A percentile compares a stretch with the other conserved stretches of the same genome.
These are phyloP conservation scores for Antennarius striatus DNA, from an alignment of 2,113 vertebrate genomes.

Conservation along the genomic window DNA sequence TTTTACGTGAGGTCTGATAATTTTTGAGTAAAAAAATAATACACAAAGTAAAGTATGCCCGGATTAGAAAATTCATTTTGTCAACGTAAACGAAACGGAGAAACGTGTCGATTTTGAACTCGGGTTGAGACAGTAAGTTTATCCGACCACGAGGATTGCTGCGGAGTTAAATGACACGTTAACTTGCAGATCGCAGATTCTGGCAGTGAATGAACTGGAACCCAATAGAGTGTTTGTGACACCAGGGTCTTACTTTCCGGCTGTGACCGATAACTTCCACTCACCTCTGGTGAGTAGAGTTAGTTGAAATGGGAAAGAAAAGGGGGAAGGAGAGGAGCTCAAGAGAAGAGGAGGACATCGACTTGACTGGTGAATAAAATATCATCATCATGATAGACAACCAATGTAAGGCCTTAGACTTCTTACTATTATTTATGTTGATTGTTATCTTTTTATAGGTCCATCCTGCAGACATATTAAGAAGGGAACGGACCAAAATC, in stretches of 20 bases:
- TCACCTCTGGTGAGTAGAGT: no score
- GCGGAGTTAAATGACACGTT: background rate
- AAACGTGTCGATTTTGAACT: conserved; percentile 8
- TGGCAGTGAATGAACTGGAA: background rate
- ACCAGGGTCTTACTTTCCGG: no score
- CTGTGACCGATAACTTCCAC: no score
- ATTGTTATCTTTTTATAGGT: conserved; percentile 64
- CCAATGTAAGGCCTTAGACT: background rate
- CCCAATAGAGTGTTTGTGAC: background rate
- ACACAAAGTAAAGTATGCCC: background rate
- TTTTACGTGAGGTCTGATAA: rapidly evolving
- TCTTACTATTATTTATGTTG: background rate
- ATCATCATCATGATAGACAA: background rate
- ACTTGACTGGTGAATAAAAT: conserved; percentile 66
- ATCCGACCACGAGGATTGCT: background rate
- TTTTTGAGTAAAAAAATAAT: no score
- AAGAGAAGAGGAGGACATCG: conserved; percentile 61
- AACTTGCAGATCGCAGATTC: background rate
- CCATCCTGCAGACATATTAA: conserved; percentile 86
- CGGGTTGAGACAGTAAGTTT: conserved; percentile 46
- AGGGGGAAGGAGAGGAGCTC: conserved; percentile 64
- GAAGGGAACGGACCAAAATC: conserved; percentile 87
- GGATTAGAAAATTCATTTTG: conserved; percentile 4
- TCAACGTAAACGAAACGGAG: conserved; percentile 41
- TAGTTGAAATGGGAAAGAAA: conserved; percentile 77